Percentiles rank a stretch among this genome's conserved stretches.
Conservation (phyloP, 2,113 vertebrate genomes). For the Mormoops blainvillei region DNA sequence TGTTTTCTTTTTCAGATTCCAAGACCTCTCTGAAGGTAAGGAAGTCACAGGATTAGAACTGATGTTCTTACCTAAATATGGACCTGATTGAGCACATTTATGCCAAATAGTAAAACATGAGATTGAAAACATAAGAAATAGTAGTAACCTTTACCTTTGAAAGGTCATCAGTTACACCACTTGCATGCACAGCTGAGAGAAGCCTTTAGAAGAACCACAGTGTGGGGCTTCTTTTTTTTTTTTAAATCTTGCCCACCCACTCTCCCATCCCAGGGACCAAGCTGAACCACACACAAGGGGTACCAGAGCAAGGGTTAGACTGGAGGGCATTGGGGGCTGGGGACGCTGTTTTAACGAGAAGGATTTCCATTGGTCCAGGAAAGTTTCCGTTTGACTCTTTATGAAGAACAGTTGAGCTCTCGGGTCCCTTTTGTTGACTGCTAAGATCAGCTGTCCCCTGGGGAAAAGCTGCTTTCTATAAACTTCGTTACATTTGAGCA, state of each 20-base stretch:
- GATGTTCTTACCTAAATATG: not conserved
- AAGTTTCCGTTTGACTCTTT: not conserved
- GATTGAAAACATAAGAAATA: not conserved
- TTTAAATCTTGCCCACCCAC: not conserved
- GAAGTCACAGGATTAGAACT: not conserved
- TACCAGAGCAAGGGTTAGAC: not conserved
- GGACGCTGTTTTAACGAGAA: not conserved
- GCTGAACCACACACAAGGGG: not conserved
- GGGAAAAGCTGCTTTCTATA: not conserved
- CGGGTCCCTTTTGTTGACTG: not conserved
- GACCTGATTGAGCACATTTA: no score
- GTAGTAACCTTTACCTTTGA: fast-evolving
- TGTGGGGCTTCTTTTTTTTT: not conserved
- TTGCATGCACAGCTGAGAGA: not conserved
- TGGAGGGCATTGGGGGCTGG: no score
- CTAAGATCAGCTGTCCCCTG: not conserved
- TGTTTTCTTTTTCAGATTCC: constrained; percentile 82
- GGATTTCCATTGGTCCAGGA: not conserved
- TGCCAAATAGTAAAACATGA: fast-evolving
- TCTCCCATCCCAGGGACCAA: not conserved
- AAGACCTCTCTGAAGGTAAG: constrained; percentile 90
- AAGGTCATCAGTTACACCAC: not conserved
- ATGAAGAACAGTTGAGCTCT: not conserved
- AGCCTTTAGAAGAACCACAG: fast-evolving
- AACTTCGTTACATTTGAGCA: not conserved